Evolutionary conservation across 2,797 vertebrate genomes (phyloP), one percentile per base, ranked within the genome.

Genomic region (Scyliorhinus canicula): DNA sequence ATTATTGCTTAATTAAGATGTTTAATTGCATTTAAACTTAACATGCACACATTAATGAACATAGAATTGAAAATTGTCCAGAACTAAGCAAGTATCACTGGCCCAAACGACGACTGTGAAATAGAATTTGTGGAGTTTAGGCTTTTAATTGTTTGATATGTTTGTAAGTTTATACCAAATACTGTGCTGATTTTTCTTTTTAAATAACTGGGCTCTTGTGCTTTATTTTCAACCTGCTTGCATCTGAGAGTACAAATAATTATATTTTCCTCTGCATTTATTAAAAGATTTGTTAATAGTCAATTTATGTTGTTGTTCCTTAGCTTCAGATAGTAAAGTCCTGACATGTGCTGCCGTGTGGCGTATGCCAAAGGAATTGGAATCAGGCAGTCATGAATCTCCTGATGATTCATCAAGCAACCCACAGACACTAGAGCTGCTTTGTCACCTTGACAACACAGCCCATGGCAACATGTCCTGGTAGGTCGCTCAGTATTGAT

Each of bases 401-500:
- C 98, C 99, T 35, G 99, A 99, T 50, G 99, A 99, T 97, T 98
- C 99, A 91, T 97, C 98, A 96, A 99, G 99, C 98, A 99, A 98
- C 95, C 97, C 99, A 86, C 99, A 99, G 97, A 98, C 98, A 96
- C 98, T 99, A 98, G 98, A 99, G 98, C 98, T 99, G 96, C 98
- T 99, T 97, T 99, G 99, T 98, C 98, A 98, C 98, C 98, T 99
- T 96, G 98, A 99, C 96, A 97, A 98, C 97, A 96, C 97, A 95
- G 97, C 98, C 97, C 98, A 98, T 95, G 97, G 98, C 97, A 99
- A 98, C 96, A 96, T 97, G 95, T 98, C 98, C 97, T 99, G 99
- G 99, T 99, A 99, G 96, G 98, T 96, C 96, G 97, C 97, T 96
- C 96, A 96, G 96, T 96, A 97, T 97, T 96, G 95, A 95, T 95